Evolutionary conservation across 2,113 vertebrate genomes (phyloP), one percentile per base, ranked within the genome.

Genomic region (Mirounga angustirostris): DNA sequence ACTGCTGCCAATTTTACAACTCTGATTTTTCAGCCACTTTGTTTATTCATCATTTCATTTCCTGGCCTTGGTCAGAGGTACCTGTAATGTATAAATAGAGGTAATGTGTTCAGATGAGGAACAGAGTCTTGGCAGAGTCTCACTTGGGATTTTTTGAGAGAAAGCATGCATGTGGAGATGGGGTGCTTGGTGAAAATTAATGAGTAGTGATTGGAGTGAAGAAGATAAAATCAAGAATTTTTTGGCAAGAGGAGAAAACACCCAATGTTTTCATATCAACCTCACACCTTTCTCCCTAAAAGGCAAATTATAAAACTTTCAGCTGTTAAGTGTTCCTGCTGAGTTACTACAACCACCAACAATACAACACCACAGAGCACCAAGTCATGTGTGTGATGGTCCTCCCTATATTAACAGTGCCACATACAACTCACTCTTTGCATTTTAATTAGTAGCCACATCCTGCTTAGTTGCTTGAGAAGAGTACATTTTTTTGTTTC

Each of bases 281-380:
- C 36, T 95, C 92, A 89, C 4, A 28, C 28, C 50, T 79, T 95
- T 93, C 83, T 82, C 58, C 33, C 40, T 97, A 92, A 89, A 96
- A 85, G 46, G 71, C 16, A 87, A 88, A 84, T 88, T 56, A n/a
- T 21, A 83, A 96, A 96, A 91, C 24, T 80, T 61, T 79, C 36
- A 61, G n/a, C 58, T 74, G 30, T 24, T 54, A 80, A 63, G 16
- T 63, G 22, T 82, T 71, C 80, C 65, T 78, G 43, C 58, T 85
- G n/a, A 90, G n/a, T 46, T 74, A n/a, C 59, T 58, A 22, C 71
- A 76, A 59, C 9, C 5, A 58, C 22, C 88, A 78, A n/a, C 21
- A 26, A 18, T 5, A 40, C 11, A 58, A 2, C 54, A 50, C n/a
- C 52, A n/a, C 0, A 86, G 79, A 86, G 50, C 30, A 67, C 36